Evolutionary conservation across 2,113 vertebrate genomes (phyloP).

Genomic region (Prochilodus magdalenae): DNA sequence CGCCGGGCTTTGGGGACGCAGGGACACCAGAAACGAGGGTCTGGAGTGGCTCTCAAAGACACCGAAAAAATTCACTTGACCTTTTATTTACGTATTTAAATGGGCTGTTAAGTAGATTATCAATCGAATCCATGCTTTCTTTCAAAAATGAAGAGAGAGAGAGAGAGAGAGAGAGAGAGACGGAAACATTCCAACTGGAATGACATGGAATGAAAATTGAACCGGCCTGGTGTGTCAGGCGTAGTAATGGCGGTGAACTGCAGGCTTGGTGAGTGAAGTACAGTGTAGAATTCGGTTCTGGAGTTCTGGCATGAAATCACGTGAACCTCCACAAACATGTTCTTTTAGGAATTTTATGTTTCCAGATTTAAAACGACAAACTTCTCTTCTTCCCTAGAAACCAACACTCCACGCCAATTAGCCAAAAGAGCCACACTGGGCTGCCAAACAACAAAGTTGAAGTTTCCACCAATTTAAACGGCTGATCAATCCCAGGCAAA

Average conservation of each 20-base stretch:
- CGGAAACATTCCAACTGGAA: not conserved
- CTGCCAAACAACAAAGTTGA: not conserved
- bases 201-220: not conserved
- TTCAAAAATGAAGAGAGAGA: not conserved
- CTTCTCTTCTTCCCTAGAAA: not conserved
- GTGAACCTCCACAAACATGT: too few species aligned
- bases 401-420: not conserved
- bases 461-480: not conserved
- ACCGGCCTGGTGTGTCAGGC: not conserved
- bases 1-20: conserved; percentile 19
- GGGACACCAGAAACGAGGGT: not conserved
- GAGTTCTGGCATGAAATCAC: not conserved
- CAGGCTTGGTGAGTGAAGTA: not conserved
- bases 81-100: conserved; percentile 25
- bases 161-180: not conserved
- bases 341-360: not conserved
- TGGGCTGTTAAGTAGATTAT: conserved; percentile 17
- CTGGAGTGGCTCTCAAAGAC: conserved; percentile 45
- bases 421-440: not conserved
- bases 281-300: not conserved
- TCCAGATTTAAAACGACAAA: not conserved
- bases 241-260: not conserved
- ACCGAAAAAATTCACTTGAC: conserved; percentile 24
- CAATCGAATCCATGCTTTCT: not conserved
- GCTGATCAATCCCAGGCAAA: too few species aligned